These are phyloP conservation scores for Crotalus horridus DNA, from an alignment of 2,113 vertebrate genomes.

Conservation along the genomic window DNA sequence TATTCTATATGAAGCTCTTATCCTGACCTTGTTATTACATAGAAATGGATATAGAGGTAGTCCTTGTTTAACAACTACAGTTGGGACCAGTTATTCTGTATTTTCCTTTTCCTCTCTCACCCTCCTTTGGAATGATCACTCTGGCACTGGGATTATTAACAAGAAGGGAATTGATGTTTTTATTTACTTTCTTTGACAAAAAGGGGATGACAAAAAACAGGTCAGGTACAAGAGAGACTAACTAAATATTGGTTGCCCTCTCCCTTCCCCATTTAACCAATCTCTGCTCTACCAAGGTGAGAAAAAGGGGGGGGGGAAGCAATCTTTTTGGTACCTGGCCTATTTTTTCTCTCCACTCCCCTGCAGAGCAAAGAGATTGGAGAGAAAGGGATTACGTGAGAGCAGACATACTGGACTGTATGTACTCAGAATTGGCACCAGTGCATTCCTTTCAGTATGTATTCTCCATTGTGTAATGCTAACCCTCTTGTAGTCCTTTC, in stretches of 20 bases:
- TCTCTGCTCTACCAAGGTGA: background rate
- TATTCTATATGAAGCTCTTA: background rate
- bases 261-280: background rate
- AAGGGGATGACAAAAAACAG: background rate
- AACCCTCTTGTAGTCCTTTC: background rate
- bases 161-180: background rate
- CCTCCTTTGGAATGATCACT: background rate
- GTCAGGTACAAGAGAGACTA: background rate
- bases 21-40: background rate
- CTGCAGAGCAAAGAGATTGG: background rate
- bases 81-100: background rate
- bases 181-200: background rate
- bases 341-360: background rate
- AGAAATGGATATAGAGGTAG: background rate
- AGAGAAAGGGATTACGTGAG: background rate
- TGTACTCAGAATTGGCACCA: background rate
- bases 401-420: background rate
- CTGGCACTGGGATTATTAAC: background rate
- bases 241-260: background rate
- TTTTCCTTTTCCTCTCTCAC: background rate
- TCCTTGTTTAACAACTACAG: background rate
- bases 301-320: accelerated
- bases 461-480: background rate
- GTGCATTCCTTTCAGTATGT: background rate
- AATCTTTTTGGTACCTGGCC: background rate